phyloP scores from a whole-genome alignment of 2,888 invertebrate species.

The Serrognathus titanus region DNA sequence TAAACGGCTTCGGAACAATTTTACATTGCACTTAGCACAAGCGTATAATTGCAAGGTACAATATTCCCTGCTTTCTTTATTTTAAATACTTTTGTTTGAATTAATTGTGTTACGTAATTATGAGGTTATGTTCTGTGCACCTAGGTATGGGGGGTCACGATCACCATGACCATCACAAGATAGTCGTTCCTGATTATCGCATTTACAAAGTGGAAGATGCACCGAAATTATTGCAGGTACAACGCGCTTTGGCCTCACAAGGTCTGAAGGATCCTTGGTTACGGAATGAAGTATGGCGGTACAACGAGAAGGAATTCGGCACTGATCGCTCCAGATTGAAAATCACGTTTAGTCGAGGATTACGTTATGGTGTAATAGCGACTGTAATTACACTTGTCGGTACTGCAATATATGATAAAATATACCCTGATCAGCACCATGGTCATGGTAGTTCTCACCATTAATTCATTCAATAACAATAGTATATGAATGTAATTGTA shows the following conservation, averaged over 20 bases:
- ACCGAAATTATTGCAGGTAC: conserved; percentile 61
- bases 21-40: no score
- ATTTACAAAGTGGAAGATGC: conserved; percentile 71
- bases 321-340: conserved; percentile 49
- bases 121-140: no score
- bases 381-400: conserved; percentile 55
- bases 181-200: conserved; percentile 67
- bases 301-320: conserved; percentile 59
- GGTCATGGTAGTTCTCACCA: conserved; percentile 46
- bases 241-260: conserved; percentile 62
- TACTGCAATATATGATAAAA: conserved; percentile 38
- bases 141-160: conserved; percentile 46
- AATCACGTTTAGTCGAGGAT: conserved; percentile 60
- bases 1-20: no score
- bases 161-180: conserved; percentile 48
- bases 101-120: no score
- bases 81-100: no score
- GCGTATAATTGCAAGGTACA: no score
- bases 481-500: conserved; percentile 11
- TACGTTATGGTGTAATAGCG: conserved; percentile 60
- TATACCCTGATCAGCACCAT: conserved; percentile 46
- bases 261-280: conserved; percentile 86
- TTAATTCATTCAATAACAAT: conserved; percentile 27
- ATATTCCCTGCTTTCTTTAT: no score
- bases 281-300: conserved; percentile 85